phyloP scores from a whole-genome alignment of 2,113 vertebrate species.

The Neodon shergylaensis region DNA sequence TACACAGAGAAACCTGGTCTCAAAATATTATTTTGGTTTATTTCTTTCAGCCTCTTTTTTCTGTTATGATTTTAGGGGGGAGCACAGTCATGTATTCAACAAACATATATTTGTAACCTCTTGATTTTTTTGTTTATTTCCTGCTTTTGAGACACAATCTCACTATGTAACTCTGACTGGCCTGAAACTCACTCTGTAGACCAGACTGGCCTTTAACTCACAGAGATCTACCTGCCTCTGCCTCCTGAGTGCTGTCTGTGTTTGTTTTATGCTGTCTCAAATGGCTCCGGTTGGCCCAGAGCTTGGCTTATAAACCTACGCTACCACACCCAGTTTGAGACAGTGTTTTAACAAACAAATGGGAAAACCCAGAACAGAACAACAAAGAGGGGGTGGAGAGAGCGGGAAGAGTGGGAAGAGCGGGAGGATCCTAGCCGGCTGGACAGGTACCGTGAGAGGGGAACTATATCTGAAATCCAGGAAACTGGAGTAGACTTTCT shows the following conservation, averaged over 20 bases:
- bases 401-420: neutral
- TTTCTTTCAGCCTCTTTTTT: conserved; percentile 33
- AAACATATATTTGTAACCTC: neutral
- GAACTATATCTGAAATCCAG: conserved; percentile 16
- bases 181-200: neutral
- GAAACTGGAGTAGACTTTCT: conserved; percentile 6
- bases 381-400: neutral
- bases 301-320: neutral
- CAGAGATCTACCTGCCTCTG: neutral
- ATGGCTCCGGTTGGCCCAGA: neutral
- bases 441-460: neutral
- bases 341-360: neutral
- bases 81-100: neutral
- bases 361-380: neutral
- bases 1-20: neutral
- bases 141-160: neutral
- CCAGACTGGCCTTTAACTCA: neutral
- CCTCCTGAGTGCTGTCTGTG: neutral
- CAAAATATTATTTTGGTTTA: neutral
- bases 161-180: no score
- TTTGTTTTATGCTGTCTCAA: neutral
- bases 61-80: neutral
- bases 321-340: neutral
- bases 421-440: neutral
- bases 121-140: neutral